phyloP scores from a whole-genome alignment of 2,888 invertebrate species.

The Pomacea canaliculata region DNA sequence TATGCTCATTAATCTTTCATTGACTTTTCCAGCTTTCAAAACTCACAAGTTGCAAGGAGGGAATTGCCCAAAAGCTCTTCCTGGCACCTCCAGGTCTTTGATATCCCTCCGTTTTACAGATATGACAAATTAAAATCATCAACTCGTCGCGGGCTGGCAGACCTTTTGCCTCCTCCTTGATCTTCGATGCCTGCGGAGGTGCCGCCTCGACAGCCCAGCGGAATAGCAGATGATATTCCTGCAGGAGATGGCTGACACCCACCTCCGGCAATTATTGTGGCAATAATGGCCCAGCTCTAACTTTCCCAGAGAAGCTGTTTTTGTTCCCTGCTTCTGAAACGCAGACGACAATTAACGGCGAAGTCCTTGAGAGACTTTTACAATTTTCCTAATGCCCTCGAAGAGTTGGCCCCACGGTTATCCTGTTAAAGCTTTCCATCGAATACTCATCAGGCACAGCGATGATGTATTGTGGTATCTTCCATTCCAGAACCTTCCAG shows the following conservation, averaged over 20 bases:
- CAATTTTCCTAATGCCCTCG: too few relatives aligned
- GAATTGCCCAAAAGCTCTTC: constrained; percentile 22
- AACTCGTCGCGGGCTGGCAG: neutral
- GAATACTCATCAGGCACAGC: too few relatives aligned
- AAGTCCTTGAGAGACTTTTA: too few relatives aligned
- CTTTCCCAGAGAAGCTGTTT: neutral
- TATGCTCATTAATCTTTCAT: constrained; percentile 38
- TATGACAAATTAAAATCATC: constrained; percentile 33
- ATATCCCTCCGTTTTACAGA: constrained; percentile 15
- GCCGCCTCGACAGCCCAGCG: neutral
- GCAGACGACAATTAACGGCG: too few relatives aligned
- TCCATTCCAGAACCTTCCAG: too few relatives aligned
- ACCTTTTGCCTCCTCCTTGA: constrained; percentile 4
- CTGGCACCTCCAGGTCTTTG: constrained; percentile 15
- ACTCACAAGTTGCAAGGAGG: constrained; percentile 20
- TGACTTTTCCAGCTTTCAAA: constrained; percentile 29
- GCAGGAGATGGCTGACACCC: neutral
- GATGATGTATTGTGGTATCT: too few relatives aligned
- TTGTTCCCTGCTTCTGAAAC: too few relatives aligned
- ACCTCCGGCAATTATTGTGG: neutral
- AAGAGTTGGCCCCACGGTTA: too few relatives aligned
- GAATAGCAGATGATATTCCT: constrained; percentile 3
- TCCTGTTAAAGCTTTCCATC: too few relatives aligned
- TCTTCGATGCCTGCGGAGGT: neutral
- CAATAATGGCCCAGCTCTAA: neutral